Evolutionary conservation across 2,113 vertebrate genomes (phyloP).

Genomic region (Notarius lentiginosus): DNA sequence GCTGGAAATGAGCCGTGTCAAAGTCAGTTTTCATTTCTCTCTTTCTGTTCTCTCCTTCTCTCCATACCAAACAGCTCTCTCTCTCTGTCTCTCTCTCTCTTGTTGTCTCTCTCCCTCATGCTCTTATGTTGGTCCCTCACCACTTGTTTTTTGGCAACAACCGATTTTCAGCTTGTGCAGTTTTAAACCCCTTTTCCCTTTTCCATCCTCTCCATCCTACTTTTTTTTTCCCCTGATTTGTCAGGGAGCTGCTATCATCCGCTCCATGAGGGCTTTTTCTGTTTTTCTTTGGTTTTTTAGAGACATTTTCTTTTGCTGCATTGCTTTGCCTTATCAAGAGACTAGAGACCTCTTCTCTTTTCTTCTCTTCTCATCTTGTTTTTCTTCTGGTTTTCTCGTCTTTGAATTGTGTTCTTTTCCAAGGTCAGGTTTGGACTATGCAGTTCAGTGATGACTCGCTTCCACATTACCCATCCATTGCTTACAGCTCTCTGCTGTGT

Average conservation of each 20-base stretch:
- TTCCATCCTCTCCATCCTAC: conserved; percentile 50
- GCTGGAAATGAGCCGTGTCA: conserved; percentile 51
- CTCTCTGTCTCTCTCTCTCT: conserved; percentile 44
- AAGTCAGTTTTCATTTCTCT: conserved; percentile 44
- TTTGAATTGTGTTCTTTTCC: neutral
- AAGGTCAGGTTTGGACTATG: neutral
- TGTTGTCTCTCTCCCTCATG: conserved; percentile 47
- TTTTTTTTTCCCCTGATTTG: conserved; percentile 56
- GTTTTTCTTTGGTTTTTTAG: conserved; percentile 41
- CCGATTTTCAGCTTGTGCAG: conserved; percentile 57
- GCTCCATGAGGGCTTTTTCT: conserved; percentile 19
- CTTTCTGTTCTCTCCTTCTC: neutral
- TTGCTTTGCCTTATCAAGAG: conserved; percentile 74
- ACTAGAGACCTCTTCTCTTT: conserved; percentile 60
- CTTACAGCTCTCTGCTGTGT: neutral
- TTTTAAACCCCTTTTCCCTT: conserved; percentile 55
- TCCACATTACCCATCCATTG: neutral
- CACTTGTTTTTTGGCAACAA: conserved; percentile 63
- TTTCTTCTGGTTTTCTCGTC: neutral
- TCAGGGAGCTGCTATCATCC: conserved; percentile 40
- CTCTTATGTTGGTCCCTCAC: conserved; percentile 60
- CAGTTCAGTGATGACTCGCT: neutral
- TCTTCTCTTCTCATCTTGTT: conserved; percentile 29
- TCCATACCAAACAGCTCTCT: conserved; percentile 69
- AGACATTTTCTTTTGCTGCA: conserved; percentile 78